A percentile compares a stretch with the other conserved stretches of the same genome.
phyloP scores from a whole-genome alignment of 2,888 invertebrate species.

The Drosophila melanosoma region DNA sequence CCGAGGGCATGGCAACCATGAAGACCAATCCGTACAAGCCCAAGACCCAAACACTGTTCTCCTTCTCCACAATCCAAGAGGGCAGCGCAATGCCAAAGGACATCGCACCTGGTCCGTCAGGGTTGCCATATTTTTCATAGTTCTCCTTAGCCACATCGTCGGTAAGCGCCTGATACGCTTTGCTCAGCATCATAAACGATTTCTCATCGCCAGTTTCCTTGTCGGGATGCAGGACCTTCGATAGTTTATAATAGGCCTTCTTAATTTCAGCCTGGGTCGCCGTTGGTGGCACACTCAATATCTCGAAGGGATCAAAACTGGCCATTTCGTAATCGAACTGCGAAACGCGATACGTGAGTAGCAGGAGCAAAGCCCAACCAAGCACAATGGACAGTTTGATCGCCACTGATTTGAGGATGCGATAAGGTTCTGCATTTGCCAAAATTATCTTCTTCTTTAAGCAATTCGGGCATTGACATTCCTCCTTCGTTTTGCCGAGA shows the following conservation, averaged over 20 bases:
- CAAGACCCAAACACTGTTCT: constrained; percentile 99
- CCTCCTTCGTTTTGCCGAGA: constrained; percentile 90
- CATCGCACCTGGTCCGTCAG: constrained; percentile 99
- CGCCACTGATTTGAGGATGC: constrained; percentile 91
- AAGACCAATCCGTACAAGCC: constrained; percentile 98
- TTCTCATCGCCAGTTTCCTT: constrained; percentile 98
- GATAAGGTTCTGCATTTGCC: constrained; percentile 95
- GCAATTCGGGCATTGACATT: constrained; percentile 96
- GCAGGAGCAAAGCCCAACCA: constrained; percentile 93
- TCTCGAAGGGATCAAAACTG: constrained; percentile 99
- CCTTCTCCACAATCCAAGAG: constrained; percentile 99
- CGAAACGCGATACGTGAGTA: constrained; percentile 95
- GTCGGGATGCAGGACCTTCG: constrained; percentile 97
- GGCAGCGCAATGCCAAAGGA: constrained; percentile 99
- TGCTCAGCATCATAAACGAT: constrained; percentile 98
- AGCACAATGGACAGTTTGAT: constrained; percentile 91
- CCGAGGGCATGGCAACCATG: constrained; percentile 97
- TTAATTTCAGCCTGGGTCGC: constrained; percentile 96
- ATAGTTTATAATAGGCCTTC: constrained; percentile 97
- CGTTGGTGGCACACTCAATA: constrained; percentile 94
- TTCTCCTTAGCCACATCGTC: constrained; percentile 98
- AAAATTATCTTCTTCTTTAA: constrained; percentile 92
- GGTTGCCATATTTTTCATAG: constrained; percentile 99
- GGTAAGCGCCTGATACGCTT: constrained; percentile 96
- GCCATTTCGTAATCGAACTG: constrained; percentile 99